Conservation (phyloP, 1,140 invertebrate species). For the Aporrectodea caliginosa region DNA sequence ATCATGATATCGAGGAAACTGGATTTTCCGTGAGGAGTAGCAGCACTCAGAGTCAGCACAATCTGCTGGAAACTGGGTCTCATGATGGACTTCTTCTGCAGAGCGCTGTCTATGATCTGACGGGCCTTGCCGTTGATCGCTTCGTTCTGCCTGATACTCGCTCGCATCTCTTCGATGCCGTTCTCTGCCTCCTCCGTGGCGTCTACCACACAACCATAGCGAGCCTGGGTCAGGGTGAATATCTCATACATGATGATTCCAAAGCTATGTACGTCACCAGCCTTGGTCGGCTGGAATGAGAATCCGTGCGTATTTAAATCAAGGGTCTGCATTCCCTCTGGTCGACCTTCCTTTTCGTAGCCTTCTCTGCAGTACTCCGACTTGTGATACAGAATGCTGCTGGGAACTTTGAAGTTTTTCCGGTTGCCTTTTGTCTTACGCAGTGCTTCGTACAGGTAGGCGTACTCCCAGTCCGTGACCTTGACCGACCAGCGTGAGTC, state of each 20-base stretch:
- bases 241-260: constrained; percentile 1
- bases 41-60: too few species aligned
- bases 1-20: too few species aligned
- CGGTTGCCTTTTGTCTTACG: background rate
- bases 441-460: constrained; percentile 18
- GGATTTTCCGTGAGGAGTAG: too few species aligned
- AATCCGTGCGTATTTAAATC: background rate
- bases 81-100: too few species aligned
- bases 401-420: background rate
- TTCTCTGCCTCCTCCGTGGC: too few species aligned
- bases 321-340: background rate
- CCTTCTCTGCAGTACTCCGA: background rate
- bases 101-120: too few species aligned
- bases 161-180: too few species aligned
- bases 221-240: too few species aligned
- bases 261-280: background rate
- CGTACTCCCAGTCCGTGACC: constrained; percentile 42
- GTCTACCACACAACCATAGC: too few species aligned
- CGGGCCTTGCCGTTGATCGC: too few species aligned
- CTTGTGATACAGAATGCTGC: background rate
- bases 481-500: constrained; percentile 45
- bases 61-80: too few species aligned
- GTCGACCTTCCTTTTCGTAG: background rate
- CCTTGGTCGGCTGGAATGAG: background rate
- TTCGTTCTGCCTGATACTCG: too few species aligned